These are phyloP conservation scores for Troilus luridus DNA, from an alignment of 2,888 invertebrate genomes.

Conservation along the genomic window DNA sequence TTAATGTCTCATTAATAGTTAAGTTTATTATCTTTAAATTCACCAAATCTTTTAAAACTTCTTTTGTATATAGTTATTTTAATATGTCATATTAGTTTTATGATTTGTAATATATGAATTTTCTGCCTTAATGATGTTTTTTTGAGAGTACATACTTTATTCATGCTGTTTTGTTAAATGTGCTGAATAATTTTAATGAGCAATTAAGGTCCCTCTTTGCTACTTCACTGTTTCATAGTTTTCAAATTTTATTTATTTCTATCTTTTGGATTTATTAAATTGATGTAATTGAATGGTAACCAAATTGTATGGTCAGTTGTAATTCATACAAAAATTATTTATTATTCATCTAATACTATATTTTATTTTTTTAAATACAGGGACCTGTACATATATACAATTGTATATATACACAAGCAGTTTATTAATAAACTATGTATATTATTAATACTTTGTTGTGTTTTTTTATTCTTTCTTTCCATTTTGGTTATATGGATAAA, in stretches of 20 bases:
- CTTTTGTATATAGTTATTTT: conserved; percentile 40
- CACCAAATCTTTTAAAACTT: conserved; percentile 31
- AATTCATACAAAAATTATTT: conserved; percentile 9
- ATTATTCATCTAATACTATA: not conserved
- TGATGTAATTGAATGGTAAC: not conserved
- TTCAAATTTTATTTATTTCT: not conserved
- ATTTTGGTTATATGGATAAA: not conserved
- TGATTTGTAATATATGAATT: conserved; percentile 33
- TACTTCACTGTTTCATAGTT: not conserved
- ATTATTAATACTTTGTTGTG: not conserved
- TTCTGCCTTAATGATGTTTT: not conserved
- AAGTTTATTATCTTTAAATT: conserved; percentile 18
- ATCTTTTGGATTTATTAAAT: not conserved
- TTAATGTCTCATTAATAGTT: conserved; percentile 21
- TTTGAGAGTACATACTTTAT: conserved; percentile 15
- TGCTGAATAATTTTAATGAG: not conserved
- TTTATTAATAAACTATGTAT: conserved; percentile 49
- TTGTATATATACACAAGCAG: conserved; percentile 35
- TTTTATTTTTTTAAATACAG: conserved; percentile 5
- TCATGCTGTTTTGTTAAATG: conserved; percentile 3
- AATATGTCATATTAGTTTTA: conserved; percentile 1
- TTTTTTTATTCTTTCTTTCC: not conserved
- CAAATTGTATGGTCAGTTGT: not conserved
- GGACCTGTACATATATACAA: conserved; percentile 39
- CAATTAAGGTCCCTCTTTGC: not conserved